Evolutionary conservation across 1,140 invertebrate species (phyloP).

Genomic region (Harlomillsia oculata): DNA sequence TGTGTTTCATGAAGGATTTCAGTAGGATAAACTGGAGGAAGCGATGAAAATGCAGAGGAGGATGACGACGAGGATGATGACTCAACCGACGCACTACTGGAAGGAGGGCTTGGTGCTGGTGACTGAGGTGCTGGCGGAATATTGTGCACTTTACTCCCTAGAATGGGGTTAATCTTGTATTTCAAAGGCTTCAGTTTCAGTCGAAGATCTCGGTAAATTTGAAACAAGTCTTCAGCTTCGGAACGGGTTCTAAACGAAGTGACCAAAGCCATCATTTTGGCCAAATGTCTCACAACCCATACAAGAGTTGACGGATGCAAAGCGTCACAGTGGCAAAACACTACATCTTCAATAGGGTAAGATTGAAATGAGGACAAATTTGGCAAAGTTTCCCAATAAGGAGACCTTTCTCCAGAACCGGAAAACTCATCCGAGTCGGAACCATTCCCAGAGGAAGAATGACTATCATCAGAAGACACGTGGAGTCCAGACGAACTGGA

Average conservation of each 20-base stretch:
- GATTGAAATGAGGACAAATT: constrained; percentile 31
- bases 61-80: not conserved
- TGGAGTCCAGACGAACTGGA: constrained; percentile 28
- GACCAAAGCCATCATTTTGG: constrained; percentile 33
- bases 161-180: constrained; percentile 19
- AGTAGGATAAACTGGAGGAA: constrained; percentile 21
- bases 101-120: not conserved
- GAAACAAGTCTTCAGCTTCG: constrained; percentile 31
- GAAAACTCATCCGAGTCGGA: constrained; percentile 35
- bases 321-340: constrained; percentile 34
- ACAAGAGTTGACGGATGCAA: constrained; percentile 29
- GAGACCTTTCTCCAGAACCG: constrained; percentile 10
- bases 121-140: constrained; percentile 10
- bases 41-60: constrained; percentile 11
- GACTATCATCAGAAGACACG: constrained; percentile 24
- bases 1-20: constrained; percentile 17
- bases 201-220: constrained; percentile 30
- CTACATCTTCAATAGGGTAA: constrained; percentile 34
- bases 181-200: constrained; percentile 31
- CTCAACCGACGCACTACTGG: not conserved
- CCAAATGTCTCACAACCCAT: constrained; percentile 32
- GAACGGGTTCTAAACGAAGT: constrained; percentile 26
- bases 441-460: constrained; percentile 34
- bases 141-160: constrained; percentile 6
- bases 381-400: constrained; percentile 31